These are phyloP conservation scores for Orientallactaga sibirica DNA, from an alignment of 2,797 vertebrate species.

Conservation along the genomic window DNA sequence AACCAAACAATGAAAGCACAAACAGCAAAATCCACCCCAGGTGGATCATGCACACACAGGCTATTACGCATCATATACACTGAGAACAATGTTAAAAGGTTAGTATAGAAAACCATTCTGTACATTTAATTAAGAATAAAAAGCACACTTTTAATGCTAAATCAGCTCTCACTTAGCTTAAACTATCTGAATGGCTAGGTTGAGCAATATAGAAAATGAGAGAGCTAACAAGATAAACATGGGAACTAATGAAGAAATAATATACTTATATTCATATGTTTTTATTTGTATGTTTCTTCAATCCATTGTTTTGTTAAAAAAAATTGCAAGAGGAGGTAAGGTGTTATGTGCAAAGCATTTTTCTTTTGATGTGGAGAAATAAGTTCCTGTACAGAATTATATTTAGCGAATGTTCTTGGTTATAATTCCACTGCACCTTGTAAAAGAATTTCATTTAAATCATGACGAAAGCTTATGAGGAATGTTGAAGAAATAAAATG, in stretches of 20 bases:
- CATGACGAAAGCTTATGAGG: constrained; percentile 62
- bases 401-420: constrained; percentile 6
- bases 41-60: neutral
- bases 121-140: neutral
- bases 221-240: neutral
- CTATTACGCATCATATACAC: neutral
- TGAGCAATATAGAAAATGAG: neutral
- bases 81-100: neutral
- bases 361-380: neutral
- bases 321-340: neutral
- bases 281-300: neutral
- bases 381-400: neutral
- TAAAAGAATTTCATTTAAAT: constrained; percentile 68
- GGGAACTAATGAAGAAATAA: neutral
- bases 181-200: neutral
- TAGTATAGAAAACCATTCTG: neutral
- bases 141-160: neutral
- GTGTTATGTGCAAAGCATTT: neutral
- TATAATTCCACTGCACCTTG: constrained; percentile 56
- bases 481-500: constrained; percentile 69
- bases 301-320: neutral
- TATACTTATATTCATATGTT: rapidly evolving
- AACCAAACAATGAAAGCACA: neutral
- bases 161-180: neutral
- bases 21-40: neutral